Percentiles rank a stretch among this genome's conserved stretches.
phyloP scores from a whole-genome alignment of 2,113 vertebrate species.

The Delphinapterus leucas region DNA sequence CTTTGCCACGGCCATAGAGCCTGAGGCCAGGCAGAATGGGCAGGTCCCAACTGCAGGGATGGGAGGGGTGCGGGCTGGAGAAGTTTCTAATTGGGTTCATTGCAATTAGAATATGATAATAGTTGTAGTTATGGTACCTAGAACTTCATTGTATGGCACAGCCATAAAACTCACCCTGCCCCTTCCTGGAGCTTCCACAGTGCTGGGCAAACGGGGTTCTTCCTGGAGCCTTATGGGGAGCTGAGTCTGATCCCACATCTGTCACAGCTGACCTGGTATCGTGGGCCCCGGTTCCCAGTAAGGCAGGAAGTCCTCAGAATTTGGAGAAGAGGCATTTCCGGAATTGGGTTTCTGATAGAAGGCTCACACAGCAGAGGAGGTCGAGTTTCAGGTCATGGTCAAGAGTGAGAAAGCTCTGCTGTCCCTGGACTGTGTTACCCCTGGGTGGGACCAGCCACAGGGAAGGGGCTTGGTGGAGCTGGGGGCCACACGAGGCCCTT shows the following conservation, averaged over 20 bases:
- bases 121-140: rapidly evolving
- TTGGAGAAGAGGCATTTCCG: not conserved
- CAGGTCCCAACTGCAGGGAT: not conserved
- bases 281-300: not conserved
- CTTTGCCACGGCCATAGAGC: rapidly evolving
- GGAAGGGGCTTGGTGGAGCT: not conserved
- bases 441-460: rapidly evolving
- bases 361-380: rapidly evolving
- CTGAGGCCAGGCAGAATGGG: rapidly evolving
- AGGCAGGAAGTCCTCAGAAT: not conserved
- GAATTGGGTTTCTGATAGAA: not conserved
- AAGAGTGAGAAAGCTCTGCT: not conserved
- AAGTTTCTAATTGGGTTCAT: not conserved
- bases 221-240: rapidly evolving
- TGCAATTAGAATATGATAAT: not conserved
- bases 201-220: not conserved
- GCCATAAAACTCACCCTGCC: too few species aligned
- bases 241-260: rapidly evolving
- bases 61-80: too few species aligned
- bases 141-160: too few species aligned
- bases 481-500: not conserved
- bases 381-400: rapidly evolving
- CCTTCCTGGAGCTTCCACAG: not conserved
- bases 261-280: too few species aligned
- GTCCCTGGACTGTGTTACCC: too few species aligned